Base-by-base conservation (phyloP, 2,113 vertebrate genomes). In the Mystacornis crossleyi region DNA sequence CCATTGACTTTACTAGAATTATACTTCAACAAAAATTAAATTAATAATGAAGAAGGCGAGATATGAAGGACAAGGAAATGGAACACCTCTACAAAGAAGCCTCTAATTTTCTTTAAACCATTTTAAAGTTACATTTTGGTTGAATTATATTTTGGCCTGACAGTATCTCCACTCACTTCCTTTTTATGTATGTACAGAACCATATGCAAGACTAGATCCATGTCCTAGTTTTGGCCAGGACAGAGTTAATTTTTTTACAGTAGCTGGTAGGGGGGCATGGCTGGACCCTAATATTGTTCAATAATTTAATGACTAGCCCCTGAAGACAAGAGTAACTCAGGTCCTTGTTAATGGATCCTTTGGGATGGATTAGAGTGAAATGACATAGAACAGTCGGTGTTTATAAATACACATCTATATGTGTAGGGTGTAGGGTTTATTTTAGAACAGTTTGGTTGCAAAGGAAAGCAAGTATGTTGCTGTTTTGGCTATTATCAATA, bases 381-480 rank as follows among this genome's bases (percentile, higher is more conserved):
- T 5, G 10, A 15, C 10, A 16, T 36, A 43, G 26, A 25, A 33
- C 20, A 13, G 33, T 53, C 0, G 1, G 6, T 31, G 17, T 36
- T 25, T 61, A 72, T 53, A 53, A 20, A 36, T 33, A 45, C 14
- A 14, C 5, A 45, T 34, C 8, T 50, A 1, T 47, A 33, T 20
- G 21, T 42, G 24, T 23, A n/a, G 14, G 7, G 21, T 42, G 24
- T 23, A n/a, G 14, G 7, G 6, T 29, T 70, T 50, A 42, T n/a
- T 60, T 60, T 42, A 42, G 18, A 60, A 34, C 34, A 50, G 58
- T 69, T 69, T 58, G 5, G 14, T 58, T 70, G 24, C 29, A 50
- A 58, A 60, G 19, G 54, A 60, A 50, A n/a, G 7, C 14, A 50
- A 4, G 6, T 20, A 26, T 55, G 26, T 58, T 50, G 23, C 18